Evolutionary conservation across 2,888 invertebrate genomes (phyloP), one percentile per base, ranked within the genome.

Genomic region (Euclidia mi): DNA sequence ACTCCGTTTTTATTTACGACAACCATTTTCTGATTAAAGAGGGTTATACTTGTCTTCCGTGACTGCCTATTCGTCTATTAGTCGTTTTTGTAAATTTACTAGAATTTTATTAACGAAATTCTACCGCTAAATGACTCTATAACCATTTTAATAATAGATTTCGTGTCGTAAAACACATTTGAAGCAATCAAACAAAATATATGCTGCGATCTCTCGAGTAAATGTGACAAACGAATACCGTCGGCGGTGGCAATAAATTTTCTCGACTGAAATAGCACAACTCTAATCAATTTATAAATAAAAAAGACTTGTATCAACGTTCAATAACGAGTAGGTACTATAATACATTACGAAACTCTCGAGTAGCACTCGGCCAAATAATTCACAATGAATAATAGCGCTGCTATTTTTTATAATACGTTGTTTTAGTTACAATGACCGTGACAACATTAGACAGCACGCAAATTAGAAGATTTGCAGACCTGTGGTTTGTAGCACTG

Each of bases 391-490:
- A 71, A 52, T 44, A 31, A 68, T 57, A 14, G 14, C 38, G 9
- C 0, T 1, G 37, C 48, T 29, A 56, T 74, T 59, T 59, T 46
- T 61, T 71, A 45, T 63, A 61, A 52, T 56, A 62, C 52, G n/a
- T 32, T 9, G 12, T 41, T 70, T 74, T 76, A 71, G 65, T 41
- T 43, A 42, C 45, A 37, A 12, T 41, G 38, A 7, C 38, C 48
- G 17, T 14, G 73, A 69, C 38, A 52, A 28, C 50, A 45, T 69
- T 55, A 60, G 68, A 68, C 55, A 63, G 66, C 56, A 55, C 57
- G 75, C 73, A 72, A 80, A 78, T 78, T 66, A 67, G 61, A 71
- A 77, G 64, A 25, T 25, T n/a, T 25, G 20, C 7, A 25, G 20
- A 6, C 6, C 20, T 25, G 20, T 25, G 20, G 7, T 25, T 25